Conservation (phyloP, 2,797 vertebrate genomes). For the Pteropus rufus region DNA sequence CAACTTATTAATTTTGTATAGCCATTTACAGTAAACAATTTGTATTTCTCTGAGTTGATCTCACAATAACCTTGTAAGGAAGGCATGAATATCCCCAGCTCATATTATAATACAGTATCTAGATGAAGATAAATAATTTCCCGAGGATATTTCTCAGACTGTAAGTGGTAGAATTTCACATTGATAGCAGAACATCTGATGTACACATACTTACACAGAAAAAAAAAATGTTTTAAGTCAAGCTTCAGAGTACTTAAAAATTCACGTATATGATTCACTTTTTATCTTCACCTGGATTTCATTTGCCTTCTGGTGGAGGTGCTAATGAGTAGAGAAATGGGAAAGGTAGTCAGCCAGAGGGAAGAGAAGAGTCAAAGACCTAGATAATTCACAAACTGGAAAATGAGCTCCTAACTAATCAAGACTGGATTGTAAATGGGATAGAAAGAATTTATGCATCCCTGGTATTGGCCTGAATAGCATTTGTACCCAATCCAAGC, state of each 20-base stretch:
- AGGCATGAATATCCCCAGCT: background rate
- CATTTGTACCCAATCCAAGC: conserved; percentile 48
- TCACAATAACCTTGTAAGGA: background rate
- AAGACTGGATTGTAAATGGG: conserved; percentile 60
- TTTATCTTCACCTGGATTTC: conserved; percentile 53
- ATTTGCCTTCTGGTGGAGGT: conserved; percentile 29
- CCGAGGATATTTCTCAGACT: background rate
- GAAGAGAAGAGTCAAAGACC: conserved; percentile 63
- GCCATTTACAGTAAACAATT: background rate
- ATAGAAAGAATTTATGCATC: conserved; percentile 63
- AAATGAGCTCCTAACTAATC: conserved; percentile 70
- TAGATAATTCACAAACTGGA: conserved; percentile 74
- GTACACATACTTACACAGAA: background rate
- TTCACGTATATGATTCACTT: background rate
- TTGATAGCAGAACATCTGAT: background rate
- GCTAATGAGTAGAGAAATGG: conserved; percentile 58
- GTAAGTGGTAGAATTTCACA: background rate
- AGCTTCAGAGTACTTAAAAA: background rate
- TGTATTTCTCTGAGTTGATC: background rate
- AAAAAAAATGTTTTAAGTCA: background rate
- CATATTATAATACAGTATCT: background rate
- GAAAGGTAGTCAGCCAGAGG: conserved; percentile 63
- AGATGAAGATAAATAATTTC: background rate
- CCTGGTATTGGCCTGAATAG: conserved; percentile 59
- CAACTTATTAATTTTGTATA: background rate